A percentile compares a stretch with the other conserved stretches of the same genome.
These are phyloP conservation scores for Drosophila meridionalis DNA, from an alignment of 2,888 invertebrate species.

Conservation along the genomic window DNA sequence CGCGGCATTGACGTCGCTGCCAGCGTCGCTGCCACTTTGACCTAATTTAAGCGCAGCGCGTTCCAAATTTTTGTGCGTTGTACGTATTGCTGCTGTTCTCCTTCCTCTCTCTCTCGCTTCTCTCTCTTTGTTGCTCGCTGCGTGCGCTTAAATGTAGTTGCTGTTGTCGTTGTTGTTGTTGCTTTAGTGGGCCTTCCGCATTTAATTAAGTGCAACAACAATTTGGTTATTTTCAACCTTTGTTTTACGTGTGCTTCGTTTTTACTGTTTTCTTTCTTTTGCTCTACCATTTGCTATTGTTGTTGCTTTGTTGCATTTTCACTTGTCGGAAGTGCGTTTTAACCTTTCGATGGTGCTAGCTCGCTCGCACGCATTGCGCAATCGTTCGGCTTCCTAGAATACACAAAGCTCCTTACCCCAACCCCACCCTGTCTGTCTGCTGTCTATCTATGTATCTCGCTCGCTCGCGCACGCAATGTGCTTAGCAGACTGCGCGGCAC, in stretches of 20 bases:
- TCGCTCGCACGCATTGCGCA: slow-evolving; percentile 59
- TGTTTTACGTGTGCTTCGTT: slow-evolving; percentile 48
- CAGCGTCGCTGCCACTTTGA: slow-evolving; percentile 72
- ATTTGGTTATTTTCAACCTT: slow-evolving; percentile 56
- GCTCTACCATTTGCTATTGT: slow-evolving; percentile 22
- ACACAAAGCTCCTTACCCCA: slow-evolving; percentile 42
- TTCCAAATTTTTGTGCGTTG: slow-evolving; percentile 69
- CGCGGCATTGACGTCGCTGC: slow-evolving; percentile 49
- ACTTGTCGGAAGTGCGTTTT: slow-evolving; percentile 74
- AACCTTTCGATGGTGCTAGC: slow-evolving; percentile 12
- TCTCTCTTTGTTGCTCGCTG: slow-evolving; percentile 32
- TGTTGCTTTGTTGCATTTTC: slow-evolving; percentile 64
- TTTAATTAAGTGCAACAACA: slow-evolving; percentile 81
- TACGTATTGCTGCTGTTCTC: slow-evolving; percentile 44
- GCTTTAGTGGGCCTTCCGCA: slow-evolving; percentile 71
- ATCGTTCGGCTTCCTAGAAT: slow-evolving; percentile 69
- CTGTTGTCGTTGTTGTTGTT: slow-evolving; percentile 30
- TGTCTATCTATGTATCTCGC: slow-evolving; percentile 12
- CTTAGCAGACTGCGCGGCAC: slow-evolving; percentile 54
- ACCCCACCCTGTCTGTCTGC: slow-evolving; percentile 16
- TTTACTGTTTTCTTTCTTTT: slow-evolving; percentile 24
- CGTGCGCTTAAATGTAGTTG: slow-evolving; percentile 72
- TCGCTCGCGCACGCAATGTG: slow-evolving; percentile 14
- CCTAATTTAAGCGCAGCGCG: slow-evolving; percentile 77
- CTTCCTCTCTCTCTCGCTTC: slow-evolving; percentile 14